These are phyloP conservation scores for Zaprionus ornatus DNA, from an alignment of 1,140 invertebrate species.

Conservation along the genomic window DNA sequence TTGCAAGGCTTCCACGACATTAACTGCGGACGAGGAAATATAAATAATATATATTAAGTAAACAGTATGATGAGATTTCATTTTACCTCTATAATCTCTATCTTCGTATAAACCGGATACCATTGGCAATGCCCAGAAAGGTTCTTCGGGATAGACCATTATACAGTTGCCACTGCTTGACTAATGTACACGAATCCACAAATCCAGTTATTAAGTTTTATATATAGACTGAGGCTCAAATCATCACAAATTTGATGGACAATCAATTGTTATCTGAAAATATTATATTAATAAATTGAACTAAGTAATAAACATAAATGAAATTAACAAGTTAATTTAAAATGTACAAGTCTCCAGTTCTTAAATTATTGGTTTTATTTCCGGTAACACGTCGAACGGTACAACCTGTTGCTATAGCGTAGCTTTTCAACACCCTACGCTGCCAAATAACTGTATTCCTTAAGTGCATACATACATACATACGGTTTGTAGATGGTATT, in stretches of 20 bases:
- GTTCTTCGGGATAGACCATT: constrained; percentile 83
- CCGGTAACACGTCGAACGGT: background rate
- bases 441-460: background rate
- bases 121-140: constrained; percentile 80
- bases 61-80: too few species aligned
- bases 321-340: background rate
- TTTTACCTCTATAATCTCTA: constrained; percentile 74
- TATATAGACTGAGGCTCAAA: constrained; percentile 27
- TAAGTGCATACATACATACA: constrained; percentile 15
- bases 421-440: constrained; percentile 4
- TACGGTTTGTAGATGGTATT: constrained; percentile 30
- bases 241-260: constrained; percentile 32
- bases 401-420: background rate
- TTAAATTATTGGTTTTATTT: background rate
- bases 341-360: background rate
- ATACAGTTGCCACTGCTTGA: constrained; percentile 38
- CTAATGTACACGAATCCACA: constrained; percentile 25
- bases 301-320: background rate
- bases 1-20: constrained; percentile 97
- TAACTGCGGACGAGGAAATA: constrained; percentile 86
- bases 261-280: constrained; percentile 23
- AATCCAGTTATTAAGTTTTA: constrained; percentile 11
- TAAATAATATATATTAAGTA: background rate
- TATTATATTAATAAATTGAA: background rate
- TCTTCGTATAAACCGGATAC: constrained; percentile 80